Conservation (phyloP, 2,888 invertebrate species). For the Drosophila mulleri region DNA sequence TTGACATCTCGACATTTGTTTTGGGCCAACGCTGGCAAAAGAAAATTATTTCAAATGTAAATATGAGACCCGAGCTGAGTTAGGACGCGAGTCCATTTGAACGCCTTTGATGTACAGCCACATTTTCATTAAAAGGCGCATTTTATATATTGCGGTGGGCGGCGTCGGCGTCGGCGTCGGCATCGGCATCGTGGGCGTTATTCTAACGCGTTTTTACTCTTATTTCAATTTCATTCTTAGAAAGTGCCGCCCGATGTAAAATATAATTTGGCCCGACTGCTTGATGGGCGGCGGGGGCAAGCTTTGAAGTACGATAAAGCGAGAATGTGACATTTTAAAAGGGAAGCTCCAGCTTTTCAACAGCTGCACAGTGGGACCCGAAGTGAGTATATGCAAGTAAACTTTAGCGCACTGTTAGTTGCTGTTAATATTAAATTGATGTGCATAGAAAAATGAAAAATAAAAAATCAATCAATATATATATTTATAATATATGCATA, state of each 20-base stretch:
- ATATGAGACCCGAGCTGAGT: conserved; percentile 28
- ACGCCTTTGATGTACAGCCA: conserved; percentile 50
- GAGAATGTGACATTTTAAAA: conserved; percentile 38
- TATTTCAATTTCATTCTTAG: conserved; percentile 16
- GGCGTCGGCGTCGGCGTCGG: background rate
- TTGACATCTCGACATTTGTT: conserved; percentile 50
- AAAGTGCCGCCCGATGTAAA: conserved; percentile 36
- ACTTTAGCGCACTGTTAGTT: background rate
- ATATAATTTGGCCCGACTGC: conserved; percentile 42
- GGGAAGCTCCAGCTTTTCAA: conserved; percentile 21
- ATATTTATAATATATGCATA: no score
- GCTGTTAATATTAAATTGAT: background rate
- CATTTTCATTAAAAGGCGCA: conserved; percentile 46
- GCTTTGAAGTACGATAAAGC: conserved; percentile 52
- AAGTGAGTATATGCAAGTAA: no score
- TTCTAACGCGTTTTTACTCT: background rate
- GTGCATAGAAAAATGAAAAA: no score
- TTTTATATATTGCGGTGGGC: conserved; percentile 23
- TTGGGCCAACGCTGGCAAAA: conserved; percentile 14
- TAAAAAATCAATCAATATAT: no score
- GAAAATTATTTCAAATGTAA: conserved; percentile 40
- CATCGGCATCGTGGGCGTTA: background rate
- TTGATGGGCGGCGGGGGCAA: background rate
- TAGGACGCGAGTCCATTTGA: conserved; percentile 16
- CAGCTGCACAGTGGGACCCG: conserved; percentile 11